Evolutionary conservation across 1,140 invertebrate species (phyloP).

Genomic region (Elymnias hypermnestra): DNA sequence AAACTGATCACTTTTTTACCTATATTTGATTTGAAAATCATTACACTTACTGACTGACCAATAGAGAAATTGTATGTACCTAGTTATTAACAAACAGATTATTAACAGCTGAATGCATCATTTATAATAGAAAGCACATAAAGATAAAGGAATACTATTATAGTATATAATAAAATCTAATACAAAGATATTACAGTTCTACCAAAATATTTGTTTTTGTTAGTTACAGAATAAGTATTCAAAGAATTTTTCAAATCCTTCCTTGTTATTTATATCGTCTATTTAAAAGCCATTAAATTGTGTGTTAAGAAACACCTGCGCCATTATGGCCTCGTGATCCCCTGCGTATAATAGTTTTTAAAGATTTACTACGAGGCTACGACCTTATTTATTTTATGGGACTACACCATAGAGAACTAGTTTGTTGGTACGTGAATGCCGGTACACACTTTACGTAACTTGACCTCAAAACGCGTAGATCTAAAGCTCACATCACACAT

Average conservation of each 20-base stretch:
- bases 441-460: slow-evolving; percentile 30
- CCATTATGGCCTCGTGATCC: slow-evolving; percentile 22
- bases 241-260: background rate
- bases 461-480: slow-evolving; percentile 31
- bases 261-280: slow-evolving; percentile 2
- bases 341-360: slow-evolving; percentile 32
- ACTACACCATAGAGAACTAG: slow-evolving; percentile 49
- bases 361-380: slow-evolving; percentile 43
- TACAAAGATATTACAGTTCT: no score
- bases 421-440: slow-evolving; percentile 29
- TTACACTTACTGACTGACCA: no score
- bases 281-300: slow-evolving; percentile 13
- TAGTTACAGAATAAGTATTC: no score
- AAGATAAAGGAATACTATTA: no score
- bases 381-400: slow-evolving; percentile 67
- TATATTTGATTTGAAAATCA: no score
- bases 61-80: no score
- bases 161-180: no score
- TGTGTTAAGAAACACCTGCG: slow-evolving; percentile 14
- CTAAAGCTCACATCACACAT: slow-evolving; percentile 2
- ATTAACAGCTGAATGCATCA: no score
- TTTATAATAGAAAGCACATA: no score
- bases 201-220: no score
- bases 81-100: no score
- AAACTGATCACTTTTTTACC: no score